Base-by-base conservation (phyloP, 2,797 vertebrate species). In the Sebastes hubbsi region DNA sequence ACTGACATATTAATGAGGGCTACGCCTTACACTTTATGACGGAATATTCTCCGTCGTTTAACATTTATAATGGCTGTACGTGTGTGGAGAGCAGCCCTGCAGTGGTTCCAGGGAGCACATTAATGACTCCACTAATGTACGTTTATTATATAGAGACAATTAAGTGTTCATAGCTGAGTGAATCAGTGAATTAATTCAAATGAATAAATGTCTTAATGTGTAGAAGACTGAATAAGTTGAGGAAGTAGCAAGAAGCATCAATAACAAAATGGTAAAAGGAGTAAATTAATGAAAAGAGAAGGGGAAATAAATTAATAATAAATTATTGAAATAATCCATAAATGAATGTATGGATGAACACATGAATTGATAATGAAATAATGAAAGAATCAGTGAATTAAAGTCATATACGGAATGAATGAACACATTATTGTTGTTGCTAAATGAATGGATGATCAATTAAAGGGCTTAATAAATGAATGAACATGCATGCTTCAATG, bases 61-160 rank as follows among this genome's bases (percentile, higher is more conserved):
- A 72, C n/a, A 69, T 63, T 25, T 30, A 25, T 61, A 55, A 56
- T 46, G 60, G 36, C 71, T 56, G 27, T 9, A 22, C 13, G 20
- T 54, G 55, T 52, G 77, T 38, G 36, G 42, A 49, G 25, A 38
- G 60, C 29, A 22, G 32, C 67, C 22, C 46, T 38, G n/a, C 46
- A n/a, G 24, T 66, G 36, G 25, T 72, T 68, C 59, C 27, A 72
- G 74, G 16, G 46, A 52, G 49, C 49, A 52, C 66, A 78, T 75
- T 64, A 70, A 77, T 46, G 46, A 56, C 22, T 54, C n/a, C 1
- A 49, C 36, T 62, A 74, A 73, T 83, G 54, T 9, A 16, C 13
- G 4, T 77, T 66, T 74, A 76, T 83, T 68, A 77, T 58, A 67
- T 24, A 70, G 2, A 74, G 65, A 72, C 65, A 77, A 82, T 78